Conservation (phyloP, 2,113 vertebrate genomes). For the Hyaena hyaena region DNA sequence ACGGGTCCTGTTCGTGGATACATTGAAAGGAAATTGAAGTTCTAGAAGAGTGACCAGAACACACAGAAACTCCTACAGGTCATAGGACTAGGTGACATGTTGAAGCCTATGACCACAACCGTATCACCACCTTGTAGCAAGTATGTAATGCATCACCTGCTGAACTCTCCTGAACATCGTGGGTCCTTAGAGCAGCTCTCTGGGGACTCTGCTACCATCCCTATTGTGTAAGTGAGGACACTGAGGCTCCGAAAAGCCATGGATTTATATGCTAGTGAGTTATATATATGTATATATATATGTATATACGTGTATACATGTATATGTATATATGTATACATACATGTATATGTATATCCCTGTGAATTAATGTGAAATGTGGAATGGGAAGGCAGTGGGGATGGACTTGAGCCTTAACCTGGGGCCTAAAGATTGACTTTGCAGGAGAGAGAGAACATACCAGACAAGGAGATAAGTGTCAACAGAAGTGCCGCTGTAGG, state of each 20-base stretch:
- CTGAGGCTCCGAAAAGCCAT: background rate
- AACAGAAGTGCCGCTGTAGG: background rate
- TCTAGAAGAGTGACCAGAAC: background rate
- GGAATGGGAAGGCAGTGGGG: background rate
- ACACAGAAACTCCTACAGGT: background rate
- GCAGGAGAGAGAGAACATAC: background rate
- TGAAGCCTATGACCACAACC: background rate
- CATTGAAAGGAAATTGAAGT: background rate
- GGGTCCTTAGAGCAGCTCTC: background rate
- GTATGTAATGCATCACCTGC: background rate
- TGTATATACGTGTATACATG: too few relatives aligned
- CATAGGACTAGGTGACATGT: background rate
- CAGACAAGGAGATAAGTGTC: background rate
- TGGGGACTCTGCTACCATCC: background rate
- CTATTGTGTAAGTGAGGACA: background rate
- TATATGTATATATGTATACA: too few relatives aligned
- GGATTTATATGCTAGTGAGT: background rate
- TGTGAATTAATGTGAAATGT: background rate
- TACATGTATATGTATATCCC: too few relatives aligned
- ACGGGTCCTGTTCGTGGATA: background rate
- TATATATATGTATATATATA: too few relatives aligned
- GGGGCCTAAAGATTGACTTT: background rate
- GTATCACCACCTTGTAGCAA: too few relatives aligned
- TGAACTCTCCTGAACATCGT: background rate
- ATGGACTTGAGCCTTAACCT: background rate